Base-by-base conservation (phyloP, 2,888 invertebrate species). In the Meta bourneti region DNA sequence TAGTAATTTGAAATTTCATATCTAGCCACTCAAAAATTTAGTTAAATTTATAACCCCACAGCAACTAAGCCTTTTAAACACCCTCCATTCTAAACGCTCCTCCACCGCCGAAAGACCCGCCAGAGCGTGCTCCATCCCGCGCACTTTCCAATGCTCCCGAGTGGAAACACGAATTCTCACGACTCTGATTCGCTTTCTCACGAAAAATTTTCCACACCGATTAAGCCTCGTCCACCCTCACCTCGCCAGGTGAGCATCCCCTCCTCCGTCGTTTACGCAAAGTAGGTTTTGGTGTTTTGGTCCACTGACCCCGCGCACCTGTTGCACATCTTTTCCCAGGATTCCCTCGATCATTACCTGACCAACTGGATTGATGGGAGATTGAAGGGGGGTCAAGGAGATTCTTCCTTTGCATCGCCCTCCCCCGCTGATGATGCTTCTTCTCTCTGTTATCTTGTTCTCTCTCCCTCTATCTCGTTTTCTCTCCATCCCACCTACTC, bases 201-300 rank as follows among this genome's bases (percentile, higher is more conserved):
- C 20, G 52, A 77, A 51, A 51, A 78, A 48, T 49, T 13, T 83
- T 85, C 61, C 77, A 48, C 19, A 69, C 81, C 51, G 51, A 51
- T 71, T 34, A 51, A 19, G 16, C 83, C 48, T 20, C 72, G 71
- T 72, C 34, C 54, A 74, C 75, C 48, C 52, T 34, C 8, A 49
- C 77, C 77, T 78, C 70, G 78, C 34, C n/a, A 34, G 34, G 34
- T 34, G 34, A 34, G 34, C 34, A 1, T 34, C 34, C 4, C 34
- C 34, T 34, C 34, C 34, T 4, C 34, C 34, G 34, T 34, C 34
- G 34, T 34, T 34, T 34, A 34, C 34, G 48, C 77, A 81, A 91
- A 82, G 82, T 91, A 87, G 91, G 91, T 87, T 91, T 81, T 87
- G 91, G 91, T 91, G 91, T 82, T 91, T 81, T 91, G 91, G 91